phyloP scores from a whole-genome alignment of 2,888 invertebrate genomes.

The Amaurobius ferox region DNA sequence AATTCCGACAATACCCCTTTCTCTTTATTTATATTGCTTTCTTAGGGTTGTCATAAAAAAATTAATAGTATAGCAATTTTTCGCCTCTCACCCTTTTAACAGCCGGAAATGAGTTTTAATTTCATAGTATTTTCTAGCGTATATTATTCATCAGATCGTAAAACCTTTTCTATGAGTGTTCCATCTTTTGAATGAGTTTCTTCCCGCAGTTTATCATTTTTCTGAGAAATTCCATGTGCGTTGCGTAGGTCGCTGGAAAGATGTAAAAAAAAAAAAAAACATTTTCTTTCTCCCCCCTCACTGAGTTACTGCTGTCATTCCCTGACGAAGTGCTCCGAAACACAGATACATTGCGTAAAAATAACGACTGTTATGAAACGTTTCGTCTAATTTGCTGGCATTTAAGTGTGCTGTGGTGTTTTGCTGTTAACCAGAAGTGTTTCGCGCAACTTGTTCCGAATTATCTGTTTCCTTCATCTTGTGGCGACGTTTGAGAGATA shows the following conservation, averaged over 20 bases:
- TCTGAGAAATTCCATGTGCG: slow-evolving; percentile 6
- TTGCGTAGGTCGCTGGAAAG: slow-evolving; percentile 1
- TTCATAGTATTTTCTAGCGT: not conserved
- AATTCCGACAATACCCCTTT: no score
- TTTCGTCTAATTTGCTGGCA: slow-evolving; percentile 3
- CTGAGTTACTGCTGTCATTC: not conserved
- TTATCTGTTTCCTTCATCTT: no score
- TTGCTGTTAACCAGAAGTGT: no score
- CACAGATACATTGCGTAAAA: not conserved
- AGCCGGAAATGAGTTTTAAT: not conserved
- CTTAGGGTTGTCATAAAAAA: no score
- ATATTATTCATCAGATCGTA: not conserved
- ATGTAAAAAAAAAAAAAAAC: not conserved
- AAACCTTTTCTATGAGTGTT: not conserved
- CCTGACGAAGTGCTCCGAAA: not conserved
- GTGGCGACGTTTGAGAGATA: no score
- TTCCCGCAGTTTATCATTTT: slow-evolving; percentile 13
- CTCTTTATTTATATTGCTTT: no score
- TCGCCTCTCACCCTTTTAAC: no score
- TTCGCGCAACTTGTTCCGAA: no score
- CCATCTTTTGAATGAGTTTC: not conserved
- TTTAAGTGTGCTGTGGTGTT: not conserved
- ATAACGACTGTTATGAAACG: not conserved
- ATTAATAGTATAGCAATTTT: no score
- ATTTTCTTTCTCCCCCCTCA: not conserved